These are phyloP conservation scores for Drosophila vallismaia DNA, from an alignment of 2,888 invertebrate species.

Conservation along the genomic window DNA sequence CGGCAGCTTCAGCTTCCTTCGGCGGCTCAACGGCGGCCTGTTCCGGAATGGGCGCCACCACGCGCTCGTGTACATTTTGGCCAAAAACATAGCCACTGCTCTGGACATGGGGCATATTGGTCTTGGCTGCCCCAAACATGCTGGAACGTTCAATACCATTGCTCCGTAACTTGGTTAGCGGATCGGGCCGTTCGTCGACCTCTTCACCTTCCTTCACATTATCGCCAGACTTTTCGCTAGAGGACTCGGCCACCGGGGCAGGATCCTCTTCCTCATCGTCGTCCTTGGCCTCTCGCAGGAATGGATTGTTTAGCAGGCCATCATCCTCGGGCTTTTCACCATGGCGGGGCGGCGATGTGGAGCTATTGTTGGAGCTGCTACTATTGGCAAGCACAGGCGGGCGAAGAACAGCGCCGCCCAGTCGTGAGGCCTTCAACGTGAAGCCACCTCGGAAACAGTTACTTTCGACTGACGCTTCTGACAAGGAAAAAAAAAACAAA, in stretches of 20 bases:
- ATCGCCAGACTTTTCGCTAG: conserved; percentile 59
- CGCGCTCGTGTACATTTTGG: conserved; percentile 94
- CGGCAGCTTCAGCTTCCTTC: conserved; percentile 18
- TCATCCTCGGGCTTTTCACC: conserved; percentile 52
- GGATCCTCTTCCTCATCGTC: conserved; percentile 64
- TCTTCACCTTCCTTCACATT: conserved; percentile 72
- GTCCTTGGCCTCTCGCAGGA: conserved; percentile 77
- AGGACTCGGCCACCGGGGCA: conserved; percentile 51
- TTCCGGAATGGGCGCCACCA: conserved; percentile 78
- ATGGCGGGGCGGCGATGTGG: conserved; percentile 48
- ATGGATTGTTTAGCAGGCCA: conserved; percentile 75
- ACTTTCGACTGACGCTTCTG: conserved; percentile 82
- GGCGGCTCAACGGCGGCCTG: conserved; percentile 13
- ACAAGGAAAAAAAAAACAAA: conserved; percentile 35
- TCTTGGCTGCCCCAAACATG: conserved; percentile 81
- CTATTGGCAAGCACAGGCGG: conserved; percentile 75
- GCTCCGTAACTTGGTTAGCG: conserved; percentile 80
- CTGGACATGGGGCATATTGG: conserved; percentile 84
- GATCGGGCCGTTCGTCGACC: conserved; percentile 81
- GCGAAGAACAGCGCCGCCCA: conserved; percentile 80
- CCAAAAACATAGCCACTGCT: conserved; percentile 93
- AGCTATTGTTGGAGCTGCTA: conserved; percentile 12
- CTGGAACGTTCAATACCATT: conserved; percentile 82
- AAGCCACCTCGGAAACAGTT: conserved; percentile 80
- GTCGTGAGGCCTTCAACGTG: conserved; percentile 78